phyloP scores from a whole-genome alignment of 2,888 invertebrate species.

The Orchesella flavescens region DNA sequence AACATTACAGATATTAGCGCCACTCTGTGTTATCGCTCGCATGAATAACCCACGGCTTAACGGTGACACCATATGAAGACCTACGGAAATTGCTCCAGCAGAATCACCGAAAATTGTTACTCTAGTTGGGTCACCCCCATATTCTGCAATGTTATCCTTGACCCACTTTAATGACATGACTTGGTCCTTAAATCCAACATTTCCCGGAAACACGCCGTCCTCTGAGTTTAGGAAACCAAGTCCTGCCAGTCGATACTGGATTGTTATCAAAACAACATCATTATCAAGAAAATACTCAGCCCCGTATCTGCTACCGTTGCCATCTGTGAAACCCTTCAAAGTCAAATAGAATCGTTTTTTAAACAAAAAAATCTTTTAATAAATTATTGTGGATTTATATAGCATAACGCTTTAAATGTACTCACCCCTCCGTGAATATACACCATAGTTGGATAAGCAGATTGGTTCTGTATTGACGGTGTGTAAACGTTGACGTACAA shows the following conservation, averaged over 20 bases:
- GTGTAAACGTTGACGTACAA: slow-evolving; percentile 51
- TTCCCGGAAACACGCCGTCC: slow-evolving; percentile 26
- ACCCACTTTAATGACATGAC: slow-evolving; percentile 29
- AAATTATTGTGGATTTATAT: neutral
- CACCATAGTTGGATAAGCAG: slow-evolving; percentile 39
- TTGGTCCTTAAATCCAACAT: slow-evolving; percentile 51
- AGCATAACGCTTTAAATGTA: neutral
- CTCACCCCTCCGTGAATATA: slow-evolving; percentile 60
- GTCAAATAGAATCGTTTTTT: neutral
- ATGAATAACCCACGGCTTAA: slow-evolving; percentile 28
- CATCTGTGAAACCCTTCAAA: slow-evolving; percentile 29
- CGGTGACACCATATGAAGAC: slow-evolving; percentile 7
- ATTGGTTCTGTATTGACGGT: neutral
- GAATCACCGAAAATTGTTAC: slow-evolving; percentile 47
- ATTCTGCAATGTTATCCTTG: slow-evolving; percentile 17
- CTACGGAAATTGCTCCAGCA: slow-evolving; percentile 9
- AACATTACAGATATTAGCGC: neutral
- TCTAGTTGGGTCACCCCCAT: slow-evolving; percentile 30
- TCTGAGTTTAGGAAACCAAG: slow-evolving; percentile 41
- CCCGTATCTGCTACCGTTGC: slow-evolving; percentile 63
- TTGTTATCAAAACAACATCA: slow-evolving; percentile 56
- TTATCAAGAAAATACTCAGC: slow-evolving; percentile 66
- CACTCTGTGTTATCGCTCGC: slow-evolving; percentile 34
- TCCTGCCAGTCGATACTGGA: slow-evolving; percentile 52
- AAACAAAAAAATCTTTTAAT: neutral